These are phyloP conservation scores for Lasiurus borealis DNA, from an alignment of 2,113 vertebrate genomes.

Conservation along the genomic window DNA sequence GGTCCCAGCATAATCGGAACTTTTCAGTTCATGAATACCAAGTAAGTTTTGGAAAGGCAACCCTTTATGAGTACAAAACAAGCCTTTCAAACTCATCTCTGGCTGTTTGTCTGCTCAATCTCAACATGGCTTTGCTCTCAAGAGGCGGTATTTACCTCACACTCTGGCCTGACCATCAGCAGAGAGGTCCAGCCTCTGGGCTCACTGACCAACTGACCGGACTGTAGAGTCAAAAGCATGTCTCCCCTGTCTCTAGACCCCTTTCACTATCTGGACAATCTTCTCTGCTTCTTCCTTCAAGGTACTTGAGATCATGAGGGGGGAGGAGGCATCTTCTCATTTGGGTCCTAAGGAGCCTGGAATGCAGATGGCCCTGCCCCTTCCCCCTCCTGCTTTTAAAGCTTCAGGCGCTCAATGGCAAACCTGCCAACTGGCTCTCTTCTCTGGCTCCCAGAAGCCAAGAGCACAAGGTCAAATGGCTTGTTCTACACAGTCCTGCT, in stretches of 20 bases:
- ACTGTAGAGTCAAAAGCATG: neutral
- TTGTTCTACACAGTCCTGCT: neutral
- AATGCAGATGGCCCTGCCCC: neutral
- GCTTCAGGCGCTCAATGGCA: neutral
- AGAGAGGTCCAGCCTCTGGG: neutral
- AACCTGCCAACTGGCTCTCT: neutral
- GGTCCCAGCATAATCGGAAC: no score
- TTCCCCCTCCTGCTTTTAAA: neutral
- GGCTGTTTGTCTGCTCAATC: neutral
- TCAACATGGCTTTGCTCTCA: neutral
- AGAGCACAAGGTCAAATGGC: neutral
- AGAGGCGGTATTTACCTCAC: neutral
- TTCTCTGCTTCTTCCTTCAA: neutral
- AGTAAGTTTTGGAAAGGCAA: slow-evolving; percentile 13
- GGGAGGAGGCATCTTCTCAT: neutral
- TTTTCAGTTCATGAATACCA: slow-evolving; percentile 19
- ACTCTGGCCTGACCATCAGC: neutral
- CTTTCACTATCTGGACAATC: neutral
- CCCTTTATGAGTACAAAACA: neutral
- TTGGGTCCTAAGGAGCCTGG: neutral
- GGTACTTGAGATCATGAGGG: neutral
- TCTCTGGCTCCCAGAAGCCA: neutral
- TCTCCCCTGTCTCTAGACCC: neutral
- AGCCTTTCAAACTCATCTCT: neutral
- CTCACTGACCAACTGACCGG: neutral